Base-by-base conservation (phyloP, 1,140 invertebrate genomes). In the Oncopodura yosiiana region DNA sequence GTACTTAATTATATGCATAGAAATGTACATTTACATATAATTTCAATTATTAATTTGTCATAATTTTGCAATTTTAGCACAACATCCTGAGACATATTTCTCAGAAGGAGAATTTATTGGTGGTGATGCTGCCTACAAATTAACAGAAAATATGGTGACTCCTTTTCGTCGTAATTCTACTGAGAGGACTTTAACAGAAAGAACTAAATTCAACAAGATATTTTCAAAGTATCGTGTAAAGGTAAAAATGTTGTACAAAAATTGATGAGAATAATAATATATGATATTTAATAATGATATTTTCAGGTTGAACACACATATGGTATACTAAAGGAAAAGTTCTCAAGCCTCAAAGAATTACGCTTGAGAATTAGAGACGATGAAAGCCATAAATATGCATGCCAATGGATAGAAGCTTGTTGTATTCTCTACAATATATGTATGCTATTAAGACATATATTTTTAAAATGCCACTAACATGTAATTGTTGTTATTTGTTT, bases 331-430 rank as follows among this genome's bases (percentile, higher is more conserved):
- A 51, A 51, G 26, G 49, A 51, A 41, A 41, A 18, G 21, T 51
- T 51, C 21, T 3, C 6, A 38, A 51, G 49, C 19, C 24, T 51
- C 27, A 49, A 55, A 49, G 36, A 39, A 18, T 16, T 55, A n/a
- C 23, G 53, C 18, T n/a, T 49, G 0, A 5, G n/a, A 19, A 43
- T 55, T 1, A 29, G 0, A n/a, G 14, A 38, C 14, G n/a, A 41
- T 5, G 44, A 23, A 3, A 26, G 24, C 4, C 53, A 55, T n/a
- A 49, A n/a, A 19, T 39, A 16, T 27, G 53, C 43, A 1, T 55
- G 53, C 27, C 26, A 55, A 16, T 55, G 53, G 53, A 55, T 55
- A 21, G 32, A 37, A 29, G 38, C 53, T 6, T 48, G 53, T 21
- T 49, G 44, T 21, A 18, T 49, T 4, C 18, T 55, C 6, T 49